phyloP scores from a whole-genome alignment of 2,888 invertebrate genomes.

The Macrosiphum euphorbiae region DNA sequence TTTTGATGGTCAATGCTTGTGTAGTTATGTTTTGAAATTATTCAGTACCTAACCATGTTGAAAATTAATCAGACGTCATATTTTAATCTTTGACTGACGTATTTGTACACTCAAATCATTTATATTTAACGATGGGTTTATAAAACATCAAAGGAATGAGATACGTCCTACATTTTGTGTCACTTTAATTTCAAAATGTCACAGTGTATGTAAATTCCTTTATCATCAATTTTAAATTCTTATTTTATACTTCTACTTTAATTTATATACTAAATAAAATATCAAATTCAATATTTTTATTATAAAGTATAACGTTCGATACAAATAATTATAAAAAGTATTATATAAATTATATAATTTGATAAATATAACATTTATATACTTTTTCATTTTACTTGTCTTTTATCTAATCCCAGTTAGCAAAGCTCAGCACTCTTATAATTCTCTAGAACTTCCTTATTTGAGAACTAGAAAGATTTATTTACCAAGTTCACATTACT shows the following conservation, averaged over 20 bases:
- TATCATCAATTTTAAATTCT: background rate
- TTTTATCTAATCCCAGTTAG: constrained; percentile 37
- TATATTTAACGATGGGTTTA: background rate
- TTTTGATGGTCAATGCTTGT: background rate
- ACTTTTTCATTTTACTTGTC: constrained; percentile 57
- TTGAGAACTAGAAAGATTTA: constrained; percentile 53
- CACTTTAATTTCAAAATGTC: background rate
- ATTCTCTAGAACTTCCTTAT: constrained; percentile 33
- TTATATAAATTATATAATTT: background rate
- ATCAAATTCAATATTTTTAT: background rate
- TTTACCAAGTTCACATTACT: constrained; percentile 42
- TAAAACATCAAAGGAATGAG: background rate
- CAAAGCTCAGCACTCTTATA: constrained; percentile 25
- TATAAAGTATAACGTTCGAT: background rate
- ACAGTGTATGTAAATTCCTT: background rate
- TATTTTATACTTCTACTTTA: background rate
- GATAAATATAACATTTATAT: constrained; percentile 36
- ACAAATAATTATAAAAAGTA: background rate
- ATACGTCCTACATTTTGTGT: background rate
- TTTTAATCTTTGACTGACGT: background rate
- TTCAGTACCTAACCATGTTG: background rate
- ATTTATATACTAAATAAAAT: background rate
- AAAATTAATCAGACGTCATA: background rate
- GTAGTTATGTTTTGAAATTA: background rate
- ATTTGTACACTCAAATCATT: background rate